Evolutionary conservation across 1,140 invertebrate species (phyloP), one percentile per base, ranked within the genome.

Genomic region (Holotrichia oblita): DNA sequence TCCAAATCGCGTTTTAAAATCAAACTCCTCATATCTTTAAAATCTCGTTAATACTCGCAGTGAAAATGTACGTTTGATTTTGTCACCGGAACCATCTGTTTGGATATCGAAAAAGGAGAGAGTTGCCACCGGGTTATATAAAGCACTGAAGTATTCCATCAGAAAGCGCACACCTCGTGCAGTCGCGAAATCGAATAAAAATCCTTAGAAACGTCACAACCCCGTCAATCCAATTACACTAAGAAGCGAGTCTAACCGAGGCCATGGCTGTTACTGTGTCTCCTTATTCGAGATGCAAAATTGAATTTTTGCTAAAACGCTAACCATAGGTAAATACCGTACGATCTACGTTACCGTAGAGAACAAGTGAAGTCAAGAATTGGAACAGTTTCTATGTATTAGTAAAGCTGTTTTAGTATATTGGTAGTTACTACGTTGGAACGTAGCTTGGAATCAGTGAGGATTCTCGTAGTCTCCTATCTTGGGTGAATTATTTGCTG

Each of bases 291-390:
- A 69, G 22, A 69, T 34, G 61, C 61, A 69, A 69, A 69, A 69
- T 69, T 69, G 61, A 69, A 69, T 69, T 69, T 69, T 69, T 69
- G 24, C 61, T 27, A 27, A 69, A 69, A 69, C 61, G 61, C 22
- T 69, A 69, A 69, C 61, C 61, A 22, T 22, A 69, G 61, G 61
- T 69, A 69, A 69, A 34, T 69, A 69, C 8, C 4, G 22, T 22
- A 27, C 17, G 20, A 69, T 17, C 22, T 27, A 22, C 27, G 27
- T 8, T 61, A 22, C 6, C 20, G 59, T 22, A 22, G 7, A 10
- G 20, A 69, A 48, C 44, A 48, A 48, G 44, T 48, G 44, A 48
- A 10, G 7, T 48, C 1, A 10, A 6, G n/a, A 48, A 48, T 48
- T 48, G 44, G 44, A 48, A 48, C 44, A 17, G 44, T 17, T 48